A percentile compares a stretch with the other conserved stretches of the same genome.
Evolutionary conservation across 2,113 vertebrate genomes (phyloP).

Genomic region (Tympanuchus pallidicinctus): DNA sequence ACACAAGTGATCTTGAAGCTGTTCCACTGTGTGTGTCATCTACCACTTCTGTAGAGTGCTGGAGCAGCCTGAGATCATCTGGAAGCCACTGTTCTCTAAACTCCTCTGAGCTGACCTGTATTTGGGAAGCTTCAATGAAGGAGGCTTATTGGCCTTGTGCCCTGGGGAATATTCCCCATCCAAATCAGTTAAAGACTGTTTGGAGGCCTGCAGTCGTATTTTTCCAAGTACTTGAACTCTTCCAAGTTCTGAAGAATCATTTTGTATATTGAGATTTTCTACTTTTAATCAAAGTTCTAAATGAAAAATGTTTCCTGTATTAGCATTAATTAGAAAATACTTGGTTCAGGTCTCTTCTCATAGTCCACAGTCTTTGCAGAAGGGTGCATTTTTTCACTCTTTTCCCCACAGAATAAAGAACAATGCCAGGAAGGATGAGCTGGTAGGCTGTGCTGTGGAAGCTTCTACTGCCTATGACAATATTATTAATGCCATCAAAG

Average conservation of each 20-base stretch:
- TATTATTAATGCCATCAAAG: slow-evolving; percentile 89
- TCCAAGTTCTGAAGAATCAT: not conserved
- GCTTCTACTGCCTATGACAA: slow-evolving; percentile 90
- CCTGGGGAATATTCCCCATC: not conserved
- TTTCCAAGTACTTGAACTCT: not conserved
- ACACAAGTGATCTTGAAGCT: not conserved
- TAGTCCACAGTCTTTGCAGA: not conserved
- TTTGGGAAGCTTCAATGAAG: not conserved
- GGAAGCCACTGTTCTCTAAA: not conserved
- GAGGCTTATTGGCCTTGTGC: not conserved
- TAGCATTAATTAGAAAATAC: not conserved
- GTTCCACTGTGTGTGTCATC: not conserved
- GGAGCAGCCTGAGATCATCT: not conserved
- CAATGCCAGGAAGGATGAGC: slow-evolving; percentile 79
- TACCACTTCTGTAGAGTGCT: not conserved
- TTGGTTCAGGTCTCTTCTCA: not conserved
- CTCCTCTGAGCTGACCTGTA: not conserved
- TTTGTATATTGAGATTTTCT: not conserved
- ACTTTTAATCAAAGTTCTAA: not conserved
- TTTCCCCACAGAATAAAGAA: slow-evolving; percentile 81
- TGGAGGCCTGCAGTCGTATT: not conserved
- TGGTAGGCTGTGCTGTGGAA: slow-evolving; percentile 87
- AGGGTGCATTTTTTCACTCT: not conserved
- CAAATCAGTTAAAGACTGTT: not conserved
- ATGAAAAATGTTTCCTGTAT: not conserved